A percentile compares a stretch with the other conserved stretches of the same genome.
Evolutionary conservation across 2,797 vertebrate species (phyloP).

Genomic region (Cyclura pinguis): DNA sequence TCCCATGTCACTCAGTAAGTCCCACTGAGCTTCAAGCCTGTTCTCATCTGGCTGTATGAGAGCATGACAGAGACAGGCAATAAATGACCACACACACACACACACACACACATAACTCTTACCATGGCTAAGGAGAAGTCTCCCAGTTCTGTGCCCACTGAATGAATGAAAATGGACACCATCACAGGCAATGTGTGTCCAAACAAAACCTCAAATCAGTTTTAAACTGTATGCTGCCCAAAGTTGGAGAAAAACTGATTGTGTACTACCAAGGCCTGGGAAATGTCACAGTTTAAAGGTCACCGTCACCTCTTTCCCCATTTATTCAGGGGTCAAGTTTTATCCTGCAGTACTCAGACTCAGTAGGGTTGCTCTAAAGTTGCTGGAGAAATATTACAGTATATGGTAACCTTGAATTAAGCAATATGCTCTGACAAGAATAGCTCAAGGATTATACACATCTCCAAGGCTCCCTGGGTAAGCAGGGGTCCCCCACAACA

Average conservation of each 20-base stretch:
- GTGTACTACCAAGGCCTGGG: neutral
- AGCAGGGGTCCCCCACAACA: slow-evolving; percentile 11
- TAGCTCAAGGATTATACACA: slow-evolving; percentile 1
- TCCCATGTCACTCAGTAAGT: neutral
- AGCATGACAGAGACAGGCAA: neutral
- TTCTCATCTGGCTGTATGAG: neutral
- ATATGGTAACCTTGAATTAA: neutral
- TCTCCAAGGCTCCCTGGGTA: neutral
- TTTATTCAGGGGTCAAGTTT: neutral
- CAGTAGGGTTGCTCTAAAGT: rapidly evolving
- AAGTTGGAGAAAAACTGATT: neutral
- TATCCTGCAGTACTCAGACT: neutral
- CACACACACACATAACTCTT: neutral
- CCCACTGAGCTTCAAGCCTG: neutral
- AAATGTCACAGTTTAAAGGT: slow-evolving; percentile 33
- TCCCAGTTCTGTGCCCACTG: neutral
- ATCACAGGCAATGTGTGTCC: neutral
- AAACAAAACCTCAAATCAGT: slow-evolving; percentile 7
- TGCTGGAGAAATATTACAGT: neutral
- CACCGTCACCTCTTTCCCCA: slow-evolving; percentile 31
- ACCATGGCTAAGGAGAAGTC: slow-evolving; percentile 5
- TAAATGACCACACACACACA: neutral
- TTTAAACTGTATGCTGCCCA: neutral
- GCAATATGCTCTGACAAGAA: neutral
- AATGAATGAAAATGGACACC: neutral